A percentile compares a stretch with the other conserved stretches of the same genome.
Conservation (phyloP, 2,888 invertebrate species). For the Heteropelma amictum region DNA sequence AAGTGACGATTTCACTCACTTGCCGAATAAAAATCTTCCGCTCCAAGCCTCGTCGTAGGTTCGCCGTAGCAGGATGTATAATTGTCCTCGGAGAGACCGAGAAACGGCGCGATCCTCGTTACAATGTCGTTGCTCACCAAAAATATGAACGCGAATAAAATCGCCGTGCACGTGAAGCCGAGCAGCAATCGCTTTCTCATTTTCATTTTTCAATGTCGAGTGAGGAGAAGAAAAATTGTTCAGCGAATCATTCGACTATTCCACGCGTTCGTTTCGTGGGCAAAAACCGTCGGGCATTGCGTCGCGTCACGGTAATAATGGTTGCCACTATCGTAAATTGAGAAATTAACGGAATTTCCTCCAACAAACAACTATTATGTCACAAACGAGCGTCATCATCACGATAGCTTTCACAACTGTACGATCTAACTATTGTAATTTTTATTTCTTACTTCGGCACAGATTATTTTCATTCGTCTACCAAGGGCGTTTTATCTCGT, state of each 20-base stretch:
- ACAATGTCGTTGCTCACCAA: conserved; percentile 63
- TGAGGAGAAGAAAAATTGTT: background rate
- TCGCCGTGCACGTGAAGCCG: conserved; percentile 61
- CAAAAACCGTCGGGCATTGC: too few species aligned
- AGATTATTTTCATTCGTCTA: too few species aligned
- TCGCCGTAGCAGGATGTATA: conserved; percentile 64
- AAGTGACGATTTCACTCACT: conserved; percentile 6
- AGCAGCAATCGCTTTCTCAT: conserved; percentile 66
- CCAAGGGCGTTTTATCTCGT: too few species aligned
- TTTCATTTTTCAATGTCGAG: conserved; percentile 14
- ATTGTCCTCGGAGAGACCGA: conserved; percentile 45
- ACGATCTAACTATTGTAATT: too few species aligned
- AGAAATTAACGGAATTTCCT: too few species aligned
- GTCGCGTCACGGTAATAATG: too few species aligned
- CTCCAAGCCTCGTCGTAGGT: conserved; percentile 30
- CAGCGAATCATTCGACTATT: background rate
- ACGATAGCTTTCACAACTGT: too few species aligned
- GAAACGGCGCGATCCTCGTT: conserved; percentile 57
- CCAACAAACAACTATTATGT: too few species aligned
- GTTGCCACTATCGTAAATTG: too few species aligned
- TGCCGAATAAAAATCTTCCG: conserved; percentile 29
- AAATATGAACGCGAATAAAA: conserved; percentile 65
- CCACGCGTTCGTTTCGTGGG: background rate
- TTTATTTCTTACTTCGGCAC: too few species aligned
- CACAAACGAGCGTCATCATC: too few species aligned